Evolutionary conservation across 2,113 vertebrate species (phyloP), one percentile per base, ranked within the genome.

Genomic region (Psilopogon haemacephalus): DNA sequence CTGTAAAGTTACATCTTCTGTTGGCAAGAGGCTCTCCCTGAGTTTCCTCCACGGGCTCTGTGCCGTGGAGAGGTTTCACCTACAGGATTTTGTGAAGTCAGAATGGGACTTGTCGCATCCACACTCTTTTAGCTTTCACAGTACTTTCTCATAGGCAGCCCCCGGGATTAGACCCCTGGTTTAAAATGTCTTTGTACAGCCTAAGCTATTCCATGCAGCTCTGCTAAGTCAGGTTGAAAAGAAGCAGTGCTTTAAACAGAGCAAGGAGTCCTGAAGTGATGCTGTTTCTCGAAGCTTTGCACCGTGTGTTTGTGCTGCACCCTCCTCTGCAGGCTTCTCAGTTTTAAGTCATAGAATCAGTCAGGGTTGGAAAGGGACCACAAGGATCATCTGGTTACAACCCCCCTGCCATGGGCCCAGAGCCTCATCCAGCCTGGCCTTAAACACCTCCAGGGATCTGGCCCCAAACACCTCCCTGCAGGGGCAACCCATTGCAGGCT

Each of bases 11-110:
- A 70, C 5, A 4, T 68, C 74, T 76, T 84, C 6, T 15, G 5
- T 70, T 85, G 93, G 90, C 95, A 87, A 68, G 33, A 59, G 33
- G 35, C 60, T 74, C 77, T 89, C 48, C 83, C 87, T n/a, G n/a
- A 48, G 23, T 30, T 93, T 63, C 84, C 64, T 94, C 60, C 77
- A 35, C 72, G 16, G 18, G 4, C 56, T 77, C 55, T 64, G 70
- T n/a, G 38, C 9, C 55, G 76, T 9, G 40, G 44, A 21, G 35
- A 16, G 2, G 4, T 63, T 70, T 86, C 59, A 20, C 7, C 33
- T 44, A 2, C 46, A 26, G 26, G 26, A 27, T 70, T 58, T 38
- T 58, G 8, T 24, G 27, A 86, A 46, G 54, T 24, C 65, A 42
- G 54, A 38, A 1, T 6, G 52, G 44, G 23, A 15, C 35, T 86